Conservation (phyloP, 1,140 invertebrate species). For the Atopsyche davidsoni region DNA sequence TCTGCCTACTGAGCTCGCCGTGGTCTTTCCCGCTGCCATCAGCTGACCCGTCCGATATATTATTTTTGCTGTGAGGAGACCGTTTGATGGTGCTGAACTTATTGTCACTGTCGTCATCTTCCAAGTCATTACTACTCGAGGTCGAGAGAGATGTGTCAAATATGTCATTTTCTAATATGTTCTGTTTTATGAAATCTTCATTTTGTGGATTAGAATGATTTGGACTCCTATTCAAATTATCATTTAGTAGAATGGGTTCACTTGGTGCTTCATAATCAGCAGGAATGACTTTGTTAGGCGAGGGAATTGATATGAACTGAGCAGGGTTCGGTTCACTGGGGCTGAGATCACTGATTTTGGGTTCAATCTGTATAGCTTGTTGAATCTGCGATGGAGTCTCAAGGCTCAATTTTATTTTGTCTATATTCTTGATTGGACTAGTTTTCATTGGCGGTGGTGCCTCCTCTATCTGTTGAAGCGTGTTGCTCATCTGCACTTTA, state of each 20-base stretch:
- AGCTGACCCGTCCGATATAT: constrained; percentile 34
- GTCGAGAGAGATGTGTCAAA: constrained; percentile 42
- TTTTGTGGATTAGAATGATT: constrained; percentile 31
- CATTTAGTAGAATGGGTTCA: constrained; percentile 1
- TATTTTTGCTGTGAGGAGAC: constrained; percentile 57
- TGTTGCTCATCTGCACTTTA: constrained; percentile 18
- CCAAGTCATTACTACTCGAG: constrained; percentile 50
- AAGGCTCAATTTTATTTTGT: constrained; percentile 46
- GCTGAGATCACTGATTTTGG: constrained; percentile 36
- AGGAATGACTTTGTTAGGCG: constrained; percentile 42
- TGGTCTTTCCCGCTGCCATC: constrained; percentile 31
- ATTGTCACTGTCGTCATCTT: constrained; percentile 55
- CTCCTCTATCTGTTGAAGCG: constrained; percentile 28
- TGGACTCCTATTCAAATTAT: constrained; percentile 32
- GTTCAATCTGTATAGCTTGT: constrained; percentile 44
- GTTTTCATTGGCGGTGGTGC: constrained; percentile 34
- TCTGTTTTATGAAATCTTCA: constrained; percentile 48
- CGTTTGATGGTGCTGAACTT: constrained; percentile 63
- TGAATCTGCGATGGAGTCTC: constrained; percentile 47
- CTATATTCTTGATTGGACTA: constrained; percentile 46
- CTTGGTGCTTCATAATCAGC: constrained; percentile 32
- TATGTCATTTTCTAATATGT: constrained; percentile 48
- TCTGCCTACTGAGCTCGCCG: constrained; percentile 42
- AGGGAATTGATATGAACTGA: constrained; percentile 41
- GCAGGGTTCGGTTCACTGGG: constrained; percentile 39